Percentiles rank a stretch among this genome's conserved stretches.
Evolutionary conservation across 1,140 invertebrate genomes (phyloP).

Genomic region (Heliconius eleuchia): DNA sequence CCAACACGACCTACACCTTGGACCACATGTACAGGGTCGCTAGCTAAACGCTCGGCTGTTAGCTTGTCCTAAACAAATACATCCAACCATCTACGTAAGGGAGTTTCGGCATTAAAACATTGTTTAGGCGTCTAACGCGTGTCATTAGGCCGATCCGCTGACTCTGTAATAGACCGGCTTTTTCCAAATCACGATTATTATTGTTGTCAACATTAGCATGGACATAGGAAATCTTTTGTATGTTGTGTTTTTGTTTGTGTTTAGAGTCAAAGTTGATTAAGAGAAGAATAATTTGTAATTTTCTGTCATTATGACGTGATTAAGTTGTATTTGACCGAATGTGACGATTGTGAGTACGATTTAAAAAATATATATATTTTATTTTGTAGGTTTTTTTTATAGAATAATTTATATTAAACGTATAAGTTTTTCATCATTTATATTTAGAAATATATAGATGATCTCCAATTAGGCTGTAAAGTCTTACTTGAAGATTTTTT

Average conservation of each 20-base stretch:
- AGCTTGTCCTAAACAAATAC: conserved; percentile 77
- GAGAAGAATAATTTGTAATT: no score
- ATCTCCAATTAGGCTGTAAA: no score
- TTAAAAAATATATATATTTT: no score
- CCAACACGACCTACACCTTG: conserved; percentile 22
- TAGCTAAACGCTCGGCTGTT: conserved; percentile 72
- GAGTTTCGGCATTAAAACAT: conserved; percentile 74
- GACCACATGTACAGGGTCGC: conserved; percentile 38
- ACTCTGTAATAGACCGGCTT: conserved; percentile 50
- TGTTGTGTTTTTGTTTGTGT: neutral
- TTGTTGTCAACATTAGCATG: conserved; percentile 35
- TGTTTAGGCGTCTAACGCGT: conserved; percentile 67
- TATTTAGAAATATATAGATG: no score
- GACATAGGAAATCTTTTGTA: conserved; percentile 22
- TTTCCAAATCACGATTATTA: conserved; percentile 57
- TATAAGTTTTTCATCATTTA: no score
- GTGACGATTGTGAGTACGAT: no score
- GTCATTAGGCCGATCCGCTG: conserved; percentile 66
- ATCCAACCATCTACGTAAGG: conserved; percentile 67
- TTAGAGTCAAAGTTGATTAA: neutral
- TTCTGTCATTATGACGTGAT: no score
- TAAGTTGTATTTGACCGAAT: no score
- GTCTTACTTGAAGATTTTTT: no score
- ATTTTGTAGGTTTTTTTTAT: no score
- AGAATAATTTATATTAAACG: no score